Evolutionary conservation across 2,888 invertebrate genomes (phyloP), one percentile per base, ranked within the genome.

Genomic region (Quadriops clusia): DNA sequence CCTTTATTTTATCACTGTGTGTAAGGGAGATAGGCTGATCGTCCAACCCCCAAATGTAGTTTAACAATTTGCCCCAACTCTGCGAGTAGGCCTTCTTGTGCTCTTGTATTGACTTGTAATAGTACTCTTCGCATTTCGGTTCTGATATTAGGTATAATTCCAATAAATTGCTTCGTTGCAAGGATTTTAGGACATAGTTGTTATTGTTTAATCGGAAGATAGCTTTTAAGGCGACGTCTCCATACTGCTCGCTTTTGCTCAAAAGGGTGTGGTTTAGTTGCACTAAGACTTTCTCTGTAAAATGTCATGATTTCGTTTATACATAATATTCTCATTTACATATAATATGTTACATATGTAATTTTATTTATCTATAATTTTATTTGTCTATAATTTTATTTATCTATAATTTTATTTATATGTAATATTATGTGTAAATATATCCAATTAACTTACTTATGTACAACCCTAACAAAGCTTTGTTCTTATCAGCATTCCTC

Each of bases 131-230:
- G 48, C 90, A 87, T 27, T 83, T 83, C 1, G 84, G 81, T 56
- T 91, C 90, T 0, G 84, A 80, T 36, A 85, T 61, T 38, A 73
- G 67, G 27, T 94, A 74, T 33, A 93, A 64, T 45, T 87, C 85
- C 50, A 95, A 63, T 3, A 94, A 64, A 11, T 78, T 79, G 36
- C 83, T 87, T 44, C 87, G 74, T 46, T 86, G 84, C 13, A 95
- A 65, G 6, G 91, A 85, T 64, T 89, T 91, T n/a, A 93, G 65
- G 37, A 95, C 79, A 53, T 95, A 93, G 57, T 93, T 81, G 42
- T 86, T 89, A 58, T 97, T 97, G 61, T 97, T 97, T 23, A 95
- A 65, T 36, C 91, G 74, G 54, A 95, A 95, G 30, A 94, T 74
- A 5, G 90, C 83, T 47, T 84, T 81, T 9, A 94, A 68, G 3